Base-by-base conservation (phyloP, 2,113 vertebrate genomes). In the Hippocampus abdominalis region DNA sequence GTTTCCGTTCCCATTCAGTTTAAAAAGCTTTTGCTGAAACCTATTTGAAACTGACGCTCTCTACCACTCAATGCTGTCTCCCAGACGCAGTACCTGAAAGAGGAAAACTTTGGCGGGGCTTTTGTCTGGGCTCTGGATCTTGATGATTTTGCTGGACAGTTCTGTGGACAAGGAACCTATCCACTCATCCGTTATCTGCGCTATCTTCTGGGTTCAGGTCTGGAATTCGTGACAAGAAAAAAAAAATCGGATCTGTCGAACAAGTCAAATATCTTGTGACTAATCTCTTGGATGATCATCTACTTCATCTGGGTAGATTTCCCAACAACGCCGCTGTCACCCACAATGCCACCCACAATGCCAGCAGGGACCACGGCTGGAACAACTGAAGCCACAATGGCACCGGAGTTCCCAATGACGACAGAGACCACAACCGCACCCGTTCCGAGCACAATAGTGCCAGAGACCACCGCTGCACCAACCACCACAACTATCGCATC, bases 81-180 rank as follows among this genome's bases (percentile, higher is more conserved):
- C 51, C 53, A 94, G 93, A 88, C 86, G 32, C 77, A 75, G 2
- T 94, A 90, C 77, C 49, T 95, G 60, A 93, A 92, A 73, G 72
- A 88, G 1, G 88, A 91, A 40, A 79, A 76, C 1, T 93, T 91
- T 81, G 92, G 90, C 67, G 93, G 93, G n/a, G 93, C 91, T 11
- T 91, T 94, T 62, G 64, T 94, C 62, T 95, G 92, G 92, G 64
- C 90, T 68, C 82, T 95, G 68, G 92, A 93, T 72, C 75, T 94
- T 46, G 93, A 95, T 85, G 93, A 94, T 69, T 94, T 94, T 74
- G 25, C 48, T 9, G 93, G 92, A 70, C 75, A 86, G 62, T 94
- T 93, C 84, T 94, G 93, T 64, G 81, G 78, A 67, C 75, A 93
- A 72, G 92, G 92, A 49, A 84, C 46, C 5, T 91, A 92, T 79